These are phyloP conservation scores for Eleginops maclovinus DNA, from an alignment of 2,113 vertebrate genomes.

Conservation along the genomic window DNA sequence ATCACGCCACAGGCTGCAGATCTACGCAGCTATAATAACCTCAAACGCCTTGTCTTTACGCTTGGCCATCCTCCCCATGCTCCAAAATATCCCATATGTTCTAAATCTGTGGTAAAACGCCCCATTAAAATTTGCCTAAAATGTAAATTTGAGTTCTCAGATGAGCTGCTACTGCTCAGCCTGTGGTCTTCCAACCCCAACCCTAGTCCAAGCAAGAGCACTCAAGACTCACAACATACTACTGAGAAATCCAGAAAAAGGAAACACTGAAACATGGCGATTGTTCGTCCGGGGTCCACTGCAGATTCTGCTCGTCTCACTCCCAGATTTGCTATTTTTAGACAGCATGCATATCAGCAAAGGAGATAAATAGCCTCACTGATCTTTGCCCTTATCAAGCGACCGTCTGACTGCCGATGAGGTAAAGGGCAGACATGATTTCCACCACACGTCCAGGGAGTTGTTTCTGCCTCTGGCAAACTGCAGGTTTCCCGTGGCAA, in stretches of 20 bases:
- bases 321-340: conserved; percentile 42
- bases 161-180: conserved; percentile 51
- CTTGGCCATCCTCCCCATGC: conserved; percentile 38
- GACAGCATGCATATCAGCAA: conserved; percentile 55
- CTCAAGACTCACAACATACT: conserved; percentile 69
- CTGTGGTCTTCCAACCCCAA: conserved; percentile 55
- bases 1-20: conserved; percentile 55
- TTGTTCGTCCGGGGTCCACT: conserved; percentile 52
- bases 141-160: conserved; percentile 34
- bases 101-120: conserved; percentile 35
- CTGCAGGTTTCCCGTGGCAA: conserved; percentile 65
- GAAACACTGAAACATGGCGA: conserved; percentile 59
- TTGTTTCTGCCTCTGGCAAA: conserved; percentile 62
- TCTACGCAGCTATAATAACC: conserved; percentile 45
- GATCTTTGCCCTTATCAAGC: conserved; percentile 64
- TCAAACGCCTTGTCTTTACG: conserved; percentile 21
- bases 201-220: conserved; percentile 59
- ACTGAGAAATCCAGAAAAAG: conserved; percentile 64
- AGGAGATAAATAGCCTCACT: conserved; percentile 51
- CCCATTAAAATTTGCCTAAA: conserved; percentile 38
- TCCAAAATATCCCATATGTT: conserved; percentile 42
- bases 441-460: conserved; percentile 47
- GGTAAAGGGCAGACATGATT: conserved; percentile 55
- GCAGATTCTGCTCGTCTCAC: conserved; percentile 45
- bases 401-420: conserved; percentile 43